Evolutionary conservation across 2,888 invertebrate genomes (phyloP), one percentile per base, ranked within the genome.

Genomic region (Pollenia labialis): DNA sequence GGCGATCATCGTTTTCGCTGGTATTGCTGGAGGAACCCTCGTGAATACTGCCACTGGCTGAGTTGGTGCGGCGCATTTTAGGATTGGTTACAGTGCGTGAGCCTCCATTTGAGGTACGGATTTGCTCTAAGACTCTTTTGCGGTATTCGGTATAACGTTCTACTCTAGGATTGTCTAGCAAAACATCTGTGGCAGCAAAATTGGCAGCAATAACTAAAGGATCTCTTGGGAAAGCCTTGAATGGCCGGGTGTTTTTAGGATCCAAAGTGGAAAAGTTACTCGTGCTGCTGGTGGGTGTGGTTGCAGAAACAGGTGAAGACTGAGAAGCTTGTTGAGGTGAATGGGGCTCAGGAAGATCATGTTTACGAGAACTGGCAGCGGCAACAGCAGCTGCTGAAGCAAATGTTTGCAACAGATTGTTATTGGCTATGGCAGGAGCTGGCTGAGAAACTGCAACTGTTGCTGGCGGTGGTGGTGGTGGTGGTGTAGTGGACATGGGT

Each of bases 91-190:
- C 94, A 0, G 94, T 93, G 18, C 94, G 91, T 4, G 93, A 92
- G 0, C 95, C 95, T 64, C 94, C 95, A 87, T 95, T 96, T 14
- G 95, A 94, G 88, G 94, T 94, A 46, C 95, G 95, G 87, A 97
- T 96, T 60, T 95, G 95, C 32, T 95, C 94, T 16, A 97, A 90
- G 90, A 92, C 91, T 10, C 95, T 95, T 75, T 95, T 94, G 56
- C 97, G 95, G 89, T 97, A 97, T 50, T 95, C 95, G 4, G 95
- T 94, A 90, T 96, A 97, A 4, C 96, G 95, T 75, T 96, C 96
- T 56, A 95, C 94, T 0, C 95, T 94, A 60, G 95, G 94, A 89
- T 94, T 94, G 79, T 95, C 94, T 18, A 95, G 92, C n/a, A 93
- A 88, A 2, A 91, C 90, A 88, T 93, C 93, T 0, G 94, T 90